Conservation (phyloP, 2,113 vertebrate genomes). For the Semicossyphus pulcher region DNA sequence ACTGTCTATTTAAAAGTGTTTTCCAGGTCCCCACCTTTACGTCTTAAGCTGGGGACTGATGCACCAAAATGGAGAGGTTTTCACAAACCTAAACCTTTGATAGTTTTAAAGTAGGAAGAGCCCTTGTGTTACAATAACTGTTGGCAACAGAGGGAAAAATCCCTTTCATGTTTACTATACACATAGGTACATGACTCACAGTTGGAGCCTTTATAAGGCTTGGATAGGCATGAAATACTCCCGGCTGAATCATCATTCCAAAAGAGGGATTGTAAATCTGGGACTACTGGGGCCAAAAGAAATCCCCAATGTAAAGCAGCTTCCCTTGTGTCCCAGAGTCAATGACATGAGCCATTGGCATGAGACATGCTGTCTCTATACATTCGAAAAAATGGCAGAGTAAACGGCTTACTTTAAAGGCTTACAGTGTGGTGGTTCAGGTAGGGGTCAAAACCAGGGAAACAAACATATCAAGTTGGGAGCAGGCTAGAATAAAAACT, state of each 20-base stretch:
- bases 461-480: neutral
- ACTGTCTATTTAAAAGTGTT: too few species aligned
- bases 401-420: neutral
- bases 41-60: too few species aligned
- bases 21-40: too few species aligned
- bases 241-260: neutral
- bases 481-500: neutral
- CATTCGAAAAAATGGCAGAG: too few species aligned
- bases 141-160: neutral
- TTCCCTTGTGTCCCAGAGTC: too few species aligned
- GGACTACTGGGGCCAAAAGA: neutral
- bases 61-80: neutral
- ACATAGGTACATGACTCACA: neutral
- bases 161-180: neutral
- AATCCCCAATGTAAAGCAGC: too few species aligned
- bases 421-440: too few species aligned
- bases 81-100: neutral
- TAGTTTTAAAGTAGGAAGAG: neutral
- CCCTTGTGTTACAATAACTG: too few species aligned
- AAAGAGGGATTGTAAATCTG: neutral
- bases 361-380: neutral
- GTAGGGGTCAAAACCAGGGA: neutral
- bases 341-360: neutral
- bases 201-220: neutral
- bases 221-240: neutral